Base-by-base conservation (phyloP, 1,140 invertebrate species). In the Sarcophaga bullata region DNA sequence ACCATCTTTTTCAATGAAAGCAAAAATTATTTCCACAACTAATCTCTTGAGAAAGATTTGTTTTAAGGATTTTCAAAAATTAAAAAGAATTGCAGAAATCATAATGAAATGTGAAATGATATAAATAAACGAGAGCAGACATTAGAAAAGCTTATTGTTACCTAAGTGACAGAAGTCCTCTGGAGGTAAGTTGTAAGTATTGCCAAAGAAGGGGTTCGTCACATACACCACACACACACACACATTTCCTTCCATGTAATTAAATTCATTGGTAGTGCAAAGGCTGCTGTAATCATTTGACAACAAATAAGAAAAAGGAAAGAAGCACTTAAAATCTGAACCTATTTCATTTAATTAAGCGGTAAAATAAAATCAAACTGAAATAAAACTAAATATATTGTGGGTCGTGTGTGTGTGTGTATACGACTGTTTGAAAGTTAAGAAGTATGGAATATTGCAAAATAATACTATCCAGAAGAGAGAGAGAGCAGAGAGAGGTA, bases 261-360 rank as follows among this genome's bases (percentile, higher is more conserved):
- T 37, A 37, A 37, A n/a, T 58, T n/a, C n/a, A n/a, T 1, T 58
- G 0, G 7, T 13, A 15, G 54, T 13, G 15, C 6, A n/a, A 13
- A n/a, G 15, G 54, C 54, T 58, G n/a, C 54, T 13, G 4, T 4
- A 37, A 37, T 4, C 1, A 0, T 7, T 58, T 13, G 0, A 58
- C 15, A 58, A 58, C 54, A 58, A 58, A 58, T 58, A 58, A 58
- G 54, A 7, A 13, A 58, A 6, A 58, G 13, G 7, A n/a, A 58
- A n/a, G 54, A 58, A 58, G 7, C n/a, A n/a, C 7, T 54, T 58
- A 58, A 58, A 58, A 15, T n/a, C 15, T 11, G 15, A 58, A 58
- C 54, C 15, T n/a, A 58, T 58, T 58, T 58, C 54, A 58, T 58
- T 58, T 58, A 58, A 58, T 58, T 58, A 58, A 58, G 54, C 54